These are phyloP conservation scores for Peromyscus attwateri DNA, from an alignment of 2,797 vertebrate species.

Conservation along the genomic window DNA sequence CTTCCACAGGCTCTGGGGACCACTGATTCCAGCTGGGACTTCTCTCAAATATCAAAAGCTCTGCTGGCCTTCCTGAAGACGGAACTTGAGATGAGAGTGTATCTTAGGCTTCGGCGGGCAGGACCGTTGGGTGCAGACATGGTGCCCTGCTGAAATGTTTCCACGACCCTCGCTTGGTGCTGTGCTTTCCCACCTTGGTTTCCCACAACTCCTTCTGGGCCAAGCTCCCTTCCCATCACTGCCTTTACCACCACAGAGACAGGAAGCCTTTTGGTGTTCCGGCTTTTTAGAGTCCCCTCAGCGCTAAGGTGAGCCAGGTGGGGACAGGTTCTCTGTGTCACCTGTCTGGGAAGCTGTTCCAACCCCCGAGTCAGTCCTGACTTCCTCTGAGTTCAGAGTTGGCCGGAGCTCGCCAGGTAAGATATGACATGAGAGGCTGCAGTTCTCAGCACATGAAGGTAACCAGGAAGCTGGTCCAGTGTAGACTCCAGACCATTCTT, in stretches of 20 bases:
- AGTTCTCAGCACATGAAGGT: neutral
- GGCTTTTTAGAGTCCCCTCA: neutral
- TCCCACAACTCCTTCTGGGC: neutral
- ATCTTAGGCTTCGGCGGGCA: neutral
- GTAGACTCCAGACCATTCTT: too few relatives aligned
- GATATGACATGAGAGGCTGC: neutral
- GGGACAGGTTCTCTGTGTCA: neutral
- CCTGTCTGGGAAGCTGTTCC: neutral
- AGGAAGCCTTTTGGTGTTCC: neutral
- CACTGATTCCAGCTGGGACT: neutral
- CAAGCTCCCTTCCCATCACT: neutral
- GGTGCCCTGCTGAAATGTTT: neutral
- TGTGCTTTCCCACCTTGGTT: neutral
- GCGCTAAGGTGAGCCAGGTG: neutral
- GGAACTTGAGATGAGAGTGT: neutral
- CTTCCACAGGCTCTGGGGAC: neutral
- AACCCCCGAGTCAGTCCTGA: neutral
- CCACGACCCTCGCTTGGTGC: too few relatives aligned
- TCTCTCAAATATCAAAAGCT: neutral
- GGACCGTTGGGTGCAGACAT: fast-evolving
- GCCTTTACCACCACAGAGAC: neutral
- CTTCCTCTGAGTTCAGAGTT: neutral
- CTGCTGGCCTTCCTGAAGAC: neutral
- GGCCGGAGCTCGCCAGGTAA: too few relatives aligned
- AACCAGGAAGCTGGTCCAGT: neutral